phyloP scores from a whole-genome alignment of 2,888 invertebrate genomes.

The Zootermopsis nevadensis region DNA sequence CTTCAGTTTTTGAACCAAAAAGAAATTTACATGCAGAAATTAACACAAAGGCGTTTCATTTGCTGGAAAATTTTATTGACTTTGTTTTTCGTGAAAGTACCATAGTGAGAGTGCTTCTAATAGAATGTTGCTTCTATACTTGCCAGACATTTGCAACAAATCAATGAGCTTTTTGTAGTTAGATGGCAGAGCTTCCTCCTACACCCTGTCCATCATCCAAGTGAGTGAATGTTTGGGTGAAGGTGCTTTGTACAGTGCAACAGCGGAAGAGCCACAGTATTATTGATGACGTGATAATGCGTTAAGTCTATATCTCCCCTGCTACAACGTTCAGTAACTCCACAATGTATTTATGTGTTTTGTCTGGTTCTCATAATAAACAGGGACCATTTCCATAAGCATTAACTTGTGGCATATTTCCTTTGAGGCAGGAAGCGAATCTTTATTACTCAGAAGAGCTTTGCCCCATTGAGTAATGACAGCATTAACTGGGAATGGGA shows the following conservation, averaged over 20 bases:
- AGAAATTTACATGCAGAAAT: not conserved
- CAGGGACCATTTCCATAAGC: too few species aligned
- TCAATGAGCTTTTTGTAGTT: slow-evolving; percentile 17
- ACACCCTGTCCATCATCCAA: not conserved
- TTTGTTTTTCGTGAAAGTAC: not conserved
- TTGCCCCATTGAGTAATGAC: too few species aligned
- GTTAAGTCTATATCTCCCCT: too few species aligned
- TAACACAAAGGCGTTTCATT: not conserved
- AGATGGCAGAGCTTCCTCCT: slow-evolving; percentile 19
- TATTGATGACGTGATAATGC: too few species aligned
- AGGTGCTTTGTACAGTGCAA: not conserved
- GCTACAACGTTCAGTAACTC: too few species aligned
- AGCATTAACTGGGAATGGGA: too few species aligned
- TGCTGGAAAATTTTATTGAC: not conserved
- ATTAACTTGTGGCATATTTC: too few species aligned
- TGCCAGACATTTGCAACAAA: not conserved
- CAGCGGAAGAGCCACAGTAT: not conserved
- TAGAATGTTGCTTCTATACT: slow-evolving; percentile 27
- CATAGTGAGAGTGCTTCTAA: slow-evolving; percentile 34
- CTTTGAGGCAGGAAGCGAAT: too few species aligned
- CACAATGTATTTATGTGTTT: too few species aligned
- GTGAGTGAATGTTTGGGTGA: not conserved
- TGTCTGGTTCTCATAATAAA: too few species aligned
- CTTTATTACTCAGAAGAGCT: too few species aligned
- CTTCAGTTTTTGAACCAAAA: not conserved